Evolutionary conservation across 1,140 invertebrate species (phyloP).

Genomic region (Aradophagus sp.): DNA sequence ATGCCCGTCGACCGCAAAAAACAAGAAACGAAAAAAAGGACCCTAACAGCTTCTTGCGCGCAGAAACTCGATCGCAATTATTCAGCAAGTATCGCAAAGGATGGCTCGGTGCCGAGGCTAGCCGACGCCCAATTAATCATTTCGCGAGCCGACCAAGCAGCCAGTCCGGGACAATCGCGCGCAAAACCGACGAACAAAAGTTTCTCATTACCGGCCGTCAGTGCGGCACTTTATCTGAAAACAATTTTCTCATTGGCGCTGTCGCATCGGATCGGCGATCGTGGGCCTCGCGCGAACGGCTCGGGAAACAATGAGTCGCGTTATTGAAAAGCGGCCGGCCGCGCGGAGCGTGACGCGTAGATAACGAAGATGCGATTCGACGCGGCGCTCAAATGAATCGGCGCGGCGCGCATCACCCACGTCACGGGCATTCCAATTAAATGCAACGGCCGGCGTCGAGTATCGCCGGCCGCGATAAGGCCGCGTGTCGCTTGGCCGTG

Average conservation of each 20-base stretch:
- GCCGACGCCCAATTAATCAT: too few relatives aligned
- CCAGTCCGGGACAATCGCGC: too few relatives aligned
- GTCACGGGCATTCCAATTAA: constrained; percentile 56
- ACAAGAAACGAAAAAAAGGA: too few relatives aligned
- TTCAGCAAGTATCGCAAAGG: too few relatives aligned
- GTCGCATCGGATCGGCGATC: constrained; percentile 18
- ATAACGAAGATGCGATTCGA: constrained; percentile 35
- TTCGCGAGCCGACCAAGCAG: too few relatives aligned
- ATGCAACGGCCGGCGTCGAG: constrained; percentile 41
- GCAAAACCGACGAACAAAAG: constrained; percentile 24
- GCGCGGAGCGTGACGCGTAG: constrained; percentile 24
- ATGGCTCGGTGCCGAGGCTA: too few relatives aligned
- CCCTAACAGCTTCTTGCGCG: too few relatives aligned
- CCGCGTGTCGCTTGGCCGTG: constrained; percentile 42
- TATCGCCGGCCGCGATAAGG: constrained; percentile 41
- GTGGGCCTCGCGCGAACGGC: constrained; percentile 3
- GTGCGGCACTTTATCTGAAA: constrained; percentile 20
- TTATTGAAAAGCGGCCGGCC: constrained; percentile 26
- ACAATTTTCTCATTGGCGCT: constrained; percentile 23
- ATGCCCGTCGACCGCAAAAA: too few relatives aligned
- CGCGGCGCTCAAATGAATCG: constrained; percentile 30
- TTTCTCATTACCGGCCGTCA: constrained; percentile 19
- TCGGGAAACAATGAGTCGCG: constrained; percentile 36
- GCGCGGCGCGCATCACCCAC: constrained; percentile 34
- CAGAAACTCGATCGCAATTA: too few relatives aligned